A percentile compares a stretch with the other conserved stretches of the same genome.
Evolutionary conservation across 2,888 invertebrate genomes (phyloP).

Genomic region (Blastobasis adustella): DNA sequence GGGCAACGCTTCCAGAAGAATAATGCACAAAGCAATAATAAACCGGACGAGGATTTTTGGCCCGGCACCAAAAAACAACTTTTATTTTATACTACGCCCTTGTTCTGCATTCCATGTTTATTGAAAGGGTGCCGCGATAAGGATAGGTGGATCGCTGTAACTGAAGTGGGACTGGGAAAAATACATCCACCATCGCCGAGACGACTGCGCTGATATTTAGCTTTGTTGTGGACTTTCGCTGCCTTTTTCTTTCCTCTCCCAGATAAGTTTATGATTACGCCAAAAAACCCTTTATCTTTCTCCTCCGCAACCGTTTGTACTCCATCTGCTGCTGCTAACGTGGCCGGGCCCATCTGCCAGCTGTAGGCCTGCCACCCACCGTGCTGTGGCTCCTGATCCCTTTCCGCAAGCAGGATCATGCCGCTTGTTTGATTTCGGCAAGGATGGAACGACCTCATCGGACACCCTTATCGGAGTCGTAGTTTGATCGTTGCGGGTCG

Average conservation of each 20-base stretch:
- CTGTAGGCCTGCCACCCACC: slow-evolving; percentile 4
- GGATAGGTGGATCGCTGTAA: no score
- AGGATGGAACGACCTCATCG: slow-evolving; percentile 51
- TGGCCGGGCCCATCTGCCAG: slow-evolving; percentile 9
- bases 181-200: slow-evolving; percentile 18
- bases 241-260: slow-evolving; percentile 32
- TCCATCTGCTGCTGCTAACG: slow-evolving; percentile 7
- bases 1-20: no score
- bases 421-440: slow-evolving; percentile 54
- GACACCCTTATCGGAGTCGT: slow-evolving; percentile 59
- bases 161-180: no score
- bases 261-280: slow-evolving; percentile 44
- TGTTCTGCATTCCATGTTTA: no score
- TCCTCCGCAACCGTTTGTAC: slow-evolving; percentile 11
- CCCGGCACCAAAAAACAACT: neutral
- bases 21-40: neutral
- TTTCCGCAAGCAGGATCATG: slow-evolving; percentile 30
- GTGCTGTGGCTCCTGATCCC: slow-evolving; percentile 8
- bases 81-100: neutral
- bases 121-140: no score
- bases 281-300: slow-evolving; percentile 33
- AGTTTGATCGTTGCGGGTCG: slow-evolving; percentile 49
- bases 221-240: slow-evolving; percentile 22
- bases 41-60: neutral
- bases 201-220: no score